A percentile compares a stretch with the other conserved stretches of the same genome.
Evolutionary conservation across 2,888 invertebrate genomes (phyloP).

Genomic region (Mythimna loreyi): DNA sequence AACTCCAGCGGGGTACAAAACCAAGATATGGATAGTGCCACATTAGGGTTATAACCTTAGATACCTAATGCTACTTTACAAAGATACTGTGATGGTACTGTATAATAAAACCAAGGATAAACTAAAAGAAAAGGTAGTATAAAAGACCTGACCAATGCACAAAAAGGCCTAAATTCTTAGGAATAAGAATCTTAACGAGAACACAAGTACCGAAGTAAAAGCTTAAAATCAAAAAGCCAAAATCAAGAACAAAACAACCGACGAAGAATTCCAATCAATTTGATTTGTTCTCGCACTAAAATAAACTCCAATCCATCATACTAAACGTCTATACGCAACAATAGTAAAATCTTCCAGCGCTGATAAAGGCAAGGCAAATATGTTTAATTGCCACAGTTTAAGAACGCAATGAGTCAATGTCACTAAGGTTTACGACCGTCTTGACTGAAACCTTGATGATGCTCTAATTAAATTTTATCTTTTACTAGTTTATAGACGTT

Average conservation of each 20-base stretch:
- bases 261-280: neutral
- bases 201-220: neutral
- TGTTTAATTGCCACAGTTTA: constrained; percentile 62
- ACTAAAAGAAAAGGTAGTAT: neutral
- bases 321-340: constrained; percentile 45
- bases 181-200: neutral
- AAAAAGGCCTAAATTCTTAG: neutral
- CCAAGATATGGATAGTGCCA: constrained; percentile 25
- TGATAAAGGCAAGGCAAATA: constrained; percentile 67
- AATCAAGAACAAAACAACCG: neutral
- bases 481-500: constrained; percentile 52
- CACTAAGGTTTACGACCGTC: constrained; percentile 54
- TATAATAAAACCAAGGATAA: neutral
- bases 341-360: constrained; percentile 59
- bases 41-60: constrained; percentile 33
- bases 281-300: neutral
- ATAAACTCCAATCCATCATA: constrained; percentile 19
- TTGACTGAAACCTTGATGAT: constrained; percentile 52
- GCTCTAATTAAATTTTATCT: constrained; percentile 61
- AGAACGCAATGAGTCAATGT: constrained; percentile 71
- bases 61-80: constrained; percentile 10
- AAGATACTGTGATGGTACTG: constrained; percentile 2
- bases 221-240: neutral
- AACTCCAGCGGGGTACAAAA: constrained; percentile 22
- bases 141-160: neutral